Percentiles rank a stretch among this genome's conserved stretches.
These are phyloP conservation scores for Cynaeus angustus DNA, from an alignment of 2,888 invertebrate genomes.

Conservation along the genomic window DNA sequence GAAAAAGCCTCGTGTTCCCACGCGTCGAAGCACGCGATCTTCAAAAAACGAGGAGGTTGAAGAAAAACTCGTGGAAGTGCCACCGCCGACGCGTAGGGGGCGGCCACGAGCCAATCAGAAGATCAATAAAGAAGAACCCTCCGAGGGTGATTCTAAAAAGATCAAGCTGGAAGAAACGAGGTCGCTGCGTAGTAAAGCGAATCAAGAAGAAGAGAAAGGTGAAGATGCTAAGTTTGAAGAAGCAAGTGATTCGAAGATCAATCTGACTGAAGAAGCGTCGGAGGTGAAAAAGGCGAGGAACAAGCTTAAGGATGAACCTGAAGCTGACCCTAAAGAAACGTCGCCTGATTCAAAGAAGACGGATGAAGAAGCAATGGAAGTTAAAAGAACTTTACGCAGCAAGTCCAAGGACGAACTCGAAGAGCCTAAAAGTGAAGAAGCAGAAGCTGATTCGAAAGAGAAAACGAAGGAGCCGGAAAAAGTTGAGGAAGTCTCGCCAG, in stretches of 20 bases:
- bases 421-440: constrained; percentile 11
- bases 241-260: too few relatives aligned
- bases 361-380: too few relatives aligned
- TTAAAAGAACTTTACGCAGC: not conserved
- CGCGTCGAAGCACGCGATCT: constrained; percentile 11
- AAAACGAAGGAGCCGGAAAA: not conserved
- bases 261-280: too few relatives aligned
- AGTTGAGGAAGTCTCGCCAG: constrained; percentile 9
- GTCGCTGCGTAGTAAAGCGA: too few relatives aligned
- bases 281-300: too few relatives aligned
- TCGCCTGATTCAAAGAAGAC: too few relatives aligned
- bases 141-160: constrained; percentile 40
- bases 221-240: too few relatives aligned
- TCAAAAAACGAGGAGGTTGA: constrained; percentile 19
- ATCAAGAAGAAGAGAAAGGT: too few relatives aligned
- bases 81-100: constrained; percentile 6
- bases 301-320: too few relatives aligned
- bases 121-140: constrained; percentile 8
- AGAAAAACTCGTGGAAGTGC: not conserved
- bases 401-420: constrained; percentile 34
- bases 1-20: constrained; percentile 15
- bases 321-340: too few relatives aligned
- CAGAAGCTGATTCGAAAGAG: constrained; percentile 46
- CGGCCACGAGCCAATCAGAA: constrained; percentile 17
- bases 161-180: constrained; percentile 28